Conservation (phyloP, 2,113 vertebrate species). For the Zootoca vivipara region DNA sequence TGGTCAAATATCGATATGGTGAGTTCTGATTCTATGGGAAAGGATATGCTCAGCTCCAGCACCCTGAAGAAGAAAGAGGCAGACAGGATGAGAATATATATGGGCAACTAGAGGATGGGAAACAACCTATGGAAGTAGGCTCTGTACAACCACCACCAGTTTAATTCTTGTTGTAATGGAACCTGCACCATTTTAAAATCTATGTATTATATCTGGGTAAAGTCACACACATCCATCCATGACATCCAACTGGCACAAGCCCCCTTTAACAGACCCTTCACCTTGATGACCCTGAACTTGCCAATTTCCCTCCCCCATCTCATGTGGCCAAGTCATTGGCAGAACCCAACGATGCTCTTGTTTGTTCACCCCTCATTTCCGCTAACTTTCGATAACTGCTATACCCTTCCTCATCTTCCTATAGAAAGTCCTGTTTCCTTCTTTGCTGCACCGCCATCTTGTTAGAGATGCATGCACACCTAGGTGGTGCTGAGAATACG, state of each 20-base stretch:
- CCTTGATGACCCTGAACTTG: background rate
- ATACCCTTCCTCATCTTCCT: background rate
- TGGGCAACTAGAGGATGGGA: slow-evolving; percentile 2
- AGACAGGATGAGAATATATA: background rate
- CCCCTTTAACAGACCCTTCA: background rate
- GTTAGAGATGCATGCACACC: background rate
- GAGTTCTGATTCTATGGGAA: slow-evolving; percentile 89
- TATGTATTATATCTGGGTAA: background rate
- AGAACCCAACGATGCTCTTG: background rate
- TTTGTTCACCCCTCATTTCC: background rate
- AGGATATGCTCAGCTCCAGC: slow-evolving; percentile 88
- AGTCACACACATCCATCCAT: background rate
- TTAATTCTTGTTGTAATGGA: background rate
- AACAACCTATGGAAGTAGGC: too few relatives aligned
- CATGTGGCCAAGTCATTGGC: background rate
- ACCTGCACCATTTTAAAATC: background rate
- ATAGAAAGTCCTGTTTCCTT: background rate
- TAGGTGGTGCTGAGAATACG: background rate
- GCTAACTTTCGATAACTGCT: background rate
- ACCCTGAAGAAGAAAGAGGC: slow-evolving; percentile 76
- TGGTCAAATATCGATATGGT: slow-evolving; percentile 86
- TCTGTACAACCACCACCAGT: background rate
- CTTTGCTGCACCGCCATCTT: background rate
- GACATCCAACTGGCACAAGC: background rate
- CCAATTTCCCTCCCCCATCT: background rate